Conservation (phyloP, 2,888 invertebrate species). For the Eupithecia subumbrata region DNA sequence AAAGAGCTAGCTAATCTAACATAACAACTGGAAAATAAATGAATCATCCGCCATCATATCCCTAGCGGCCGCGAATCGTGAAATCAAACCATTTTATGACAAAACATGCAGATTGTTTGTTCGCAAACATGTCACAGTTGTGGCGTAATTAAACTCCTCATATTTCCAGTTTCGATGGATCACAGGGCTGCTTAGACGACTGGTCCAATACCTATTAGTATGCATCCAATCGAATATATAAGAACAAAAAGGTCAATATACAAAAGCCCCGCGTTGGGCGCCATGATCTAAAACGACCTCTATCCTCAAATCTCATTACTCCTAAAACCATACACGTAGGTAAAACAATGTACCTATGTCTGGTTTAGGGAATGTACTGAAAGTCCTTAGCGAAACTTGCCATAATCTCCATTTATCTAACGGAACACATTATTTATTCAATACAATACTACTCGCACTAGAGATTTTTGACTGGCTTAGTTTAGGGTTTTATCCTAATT, state of each 20-base stretch:
- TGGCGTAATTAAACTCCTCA: conserved; percentile 40
- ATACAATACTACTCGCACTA: too few relatives aligned
- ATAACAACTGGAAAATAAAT: not conserved
- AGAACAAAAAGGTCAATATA: too few relatives aligned
- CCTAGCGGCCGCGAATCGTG: not conserved
- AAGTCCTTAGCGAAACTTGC: too few relatives aligned
- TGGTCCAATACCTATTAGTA: not conserved
- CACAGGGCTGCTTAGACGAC: conserved; percentile 9
- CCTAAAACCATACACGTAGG: too few relatives aligned
- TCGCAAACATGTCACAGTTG: conserved; percentile 36
- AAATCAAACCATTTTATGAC: conserved; percentile 26
- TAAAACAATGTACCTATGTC: too few relatives aligned
- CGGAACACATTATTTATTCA: too few relatives aligned
- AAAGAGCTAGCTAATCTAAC: not conserved
- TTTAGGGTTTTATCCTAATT: not conserved
- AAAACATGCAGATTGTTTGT: conserved; percentile 30
- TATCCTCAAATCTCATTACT: too few relatives aligned
- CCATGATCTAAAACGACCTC: not conserved
- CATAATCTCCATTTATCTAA: too few relatives aligned
- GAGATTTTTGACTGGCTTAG: too few relatives aligned
- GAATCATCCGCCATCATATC: not conserved
- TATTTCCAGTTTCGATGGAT: conserved; percentile 24
- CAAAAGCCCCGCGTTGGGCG: too few relatives aligned
- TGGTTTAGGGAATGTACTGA: too few relatives aligned
- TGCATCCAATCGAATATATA: too few relatives aligned